Base-by-base conservation (phyloP, 2,888 invertebrate genomes). In the Tethea ocularis region DNA sequence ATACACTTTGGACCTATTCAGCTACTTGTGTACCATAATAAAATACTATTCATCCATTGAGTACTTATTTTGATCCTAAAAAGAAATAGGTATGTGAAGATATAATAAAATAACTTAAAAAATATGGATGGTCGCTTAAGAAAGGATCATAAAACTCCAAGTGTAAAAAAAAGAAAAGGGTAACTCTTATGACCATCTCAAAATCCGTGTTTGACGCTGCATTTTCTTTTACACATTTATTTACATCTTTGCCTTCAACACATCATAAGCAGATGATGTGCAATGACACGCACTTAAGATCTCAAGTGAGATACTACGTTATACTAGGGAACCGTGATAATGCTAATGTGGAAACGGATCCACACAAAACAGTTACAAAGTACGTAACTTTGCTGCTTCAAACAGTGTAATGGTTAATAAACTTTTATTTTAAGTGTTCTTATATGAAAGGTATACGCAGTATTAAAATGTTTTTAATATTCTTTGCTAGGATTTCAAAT, bases 341-440 rank as follows among this genome's bases (percentile, higher is more conserved):
- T 54, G 54, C 36, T 33, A 33, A 54, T 52, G 17, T 52, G 11
- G 7, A 54, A 33, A 36, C 54, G 33, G 54, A 33, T 54, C 8
- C 26, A 20, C 10, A 20, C 46, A 46, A 17, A 46, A 46, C 46
- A 46, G 46, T 46, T 46, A 46, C 46, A n/a, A 17, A n/a, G 17
- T 17, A 46, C 46, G 46, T 46, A 20, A 52, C 52, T 52, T 24
- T 52, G n/a, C 23, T 23, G n/a, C 23, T 52, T 52, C 20, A 52
- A 52, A 22, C 22, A n/a, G 26, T 24, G 24, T 51, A 24, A 51
- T 22, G 26, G 23, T n/a, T 26, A 24, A 52, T 52, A 26, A 52
- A 24, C 24, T 26, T 26, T 52, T 46, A 46, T 46, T 20, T n/a
- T 8, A 20, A 46, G 46, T 46, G 46, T 46, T 20, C 7, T 46